Evolutionary conservation across 1,140 invertebrate species (phyloP).

Genomic region (Bacillus rossius): DNA sequence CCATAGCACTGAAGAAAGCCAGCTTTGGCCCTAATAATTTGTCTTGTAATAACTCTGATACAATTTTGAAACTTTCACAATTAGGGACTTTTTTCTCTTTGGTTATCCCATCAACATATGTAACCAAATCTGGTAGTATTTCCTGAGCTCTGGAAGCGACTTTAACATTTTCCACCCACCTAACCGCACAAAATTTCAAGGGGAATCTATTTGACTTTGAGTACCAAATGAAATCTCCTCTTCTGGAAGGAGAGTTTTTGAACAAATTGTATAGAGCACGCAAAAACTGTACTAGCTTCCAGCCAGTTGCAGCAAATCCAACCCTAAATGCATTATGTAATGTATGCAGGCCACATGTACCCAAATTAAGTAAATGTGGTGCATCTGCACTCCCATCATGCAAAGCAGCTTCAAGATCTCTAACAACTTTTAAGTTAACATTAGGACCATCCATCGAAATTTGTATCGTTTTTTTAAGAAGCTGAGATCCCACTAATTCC

Average conservation of each 20-base stretch:
- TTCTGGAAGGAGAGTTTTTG: conserved; percentile 21
- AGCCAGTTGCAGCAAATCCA: conserved; percentile 10
- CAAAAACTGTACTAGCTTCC: conserved; percentile 23
- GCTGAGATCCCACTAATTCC: too few relatives aligned
- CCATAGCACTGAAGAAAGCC: not conserved
- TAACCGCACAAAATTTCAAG: too few relatives aligned
- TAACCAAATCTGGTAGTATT: conserved; percentile 25
- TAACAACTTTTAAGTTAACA: conserved; percentile 10
- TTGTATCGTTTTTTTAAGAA: too few relatives aligned
- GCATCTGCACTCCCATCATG: too few relatives aligned
- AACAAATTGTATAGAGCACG: conserved; percentile 20
- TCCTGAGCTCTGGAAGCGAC: too few relatives aligned
- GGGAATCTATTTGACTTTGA: conserved; percentile 12
- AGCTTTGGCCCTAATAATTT: conserved; percentile 2
- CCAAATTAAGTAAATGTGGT: too few relatives aligned
- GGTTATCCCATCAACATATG: conserved; percentile 24
- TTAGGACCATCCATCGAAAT: too few relatives aligned
- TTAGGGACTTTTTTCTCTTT: conserved; percentile 7
- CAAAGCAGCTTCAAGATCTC: conserved; percentile 22
- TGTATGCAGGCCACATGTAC: too few relatives aligned
- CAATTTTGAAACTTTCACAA: not conserved
- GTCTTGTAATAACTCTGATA: conserved; percentile 10
- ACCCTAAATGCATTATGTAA: too few relatives aligned
- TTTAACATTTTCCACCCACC: too few relatives aligned
- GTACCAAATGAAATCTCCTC: conserved; percentile 15